Evolutionary conservation across 2,797 vertebrate genomes (phyloP).

Genomic region (Tamandua tetradactyla): DNA sequence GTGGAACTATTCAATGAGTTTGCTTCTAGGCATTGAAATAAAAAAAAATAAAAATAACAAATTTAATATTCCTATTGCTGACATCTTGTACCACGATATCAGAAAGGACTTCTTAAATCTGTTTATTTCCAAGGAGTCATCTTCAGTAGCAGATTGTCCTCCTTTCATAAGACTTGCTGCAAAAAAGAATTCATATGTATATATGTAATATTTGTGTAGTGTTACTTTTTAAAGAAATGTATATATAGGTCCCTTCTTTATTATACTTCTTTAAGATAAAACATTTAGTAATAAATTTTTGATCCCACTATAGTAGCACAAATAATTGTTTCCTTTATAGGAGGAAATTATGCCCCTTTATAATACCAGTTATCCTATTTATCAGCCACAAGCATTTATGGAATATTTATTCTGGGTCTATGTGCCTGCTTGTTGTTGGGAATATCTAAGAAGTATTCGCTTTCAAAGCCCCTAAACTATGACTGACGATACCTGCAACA

Average conservation of each 20-base stretch:
- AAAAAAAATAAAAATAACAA: background rate
- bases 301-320: background rate
- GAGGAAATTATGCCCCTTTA: background rate
- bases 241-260: background rate
- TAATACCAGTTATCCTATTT: background rate
- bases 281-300: background rate
- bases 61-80: too few species aligned
- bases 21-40: background rate
- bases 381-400: background rate
- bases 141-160: accelerated
- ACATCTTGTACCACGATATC: accelerated
- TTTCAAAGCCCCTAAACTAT: background rate
- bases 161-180: background rate
- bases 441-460: background rate
- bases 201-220: too few species aligned
- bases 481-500: background rate
- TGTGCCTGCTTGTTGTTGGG: background rate
- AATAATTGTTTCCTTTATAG: background rate
- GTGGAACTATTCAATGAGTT: background rate
- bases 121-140: background rate
- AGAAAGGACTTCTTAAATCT: background rate
- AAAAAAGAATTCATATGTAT: background rate
- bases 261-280: background rate
- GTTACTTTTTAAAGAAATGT: background rate
- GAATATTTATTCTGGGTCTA: background rate